These are phyloP conservation scores for Carapus acus DNA, from an alignment of 2,797 vertebrate species.

Conservation along the genomic window DNA sequence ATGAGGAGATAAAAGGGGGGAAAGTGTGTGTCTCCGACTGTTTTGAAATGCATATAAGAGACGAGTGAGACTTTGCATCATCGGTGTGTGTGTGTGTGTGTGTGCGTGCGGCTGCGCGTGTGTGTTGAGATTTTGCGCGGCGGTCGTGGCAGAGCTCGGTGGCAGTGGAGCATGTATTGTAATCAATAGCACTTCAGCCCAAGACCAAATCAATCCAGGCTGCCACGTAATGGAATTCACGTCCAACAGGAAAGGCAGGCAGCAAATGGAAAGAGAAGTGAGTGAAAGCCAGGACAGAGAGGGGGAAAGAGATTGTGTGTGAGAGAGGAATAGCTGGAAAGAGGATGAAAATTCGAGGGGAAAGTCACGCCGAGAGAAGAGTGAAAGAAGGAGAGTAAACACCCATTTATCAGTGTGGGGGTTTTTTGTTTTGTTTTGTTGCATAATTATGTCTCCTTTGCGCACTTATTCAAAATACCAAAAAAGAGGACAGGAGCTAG, in stretches of 20 bases:
- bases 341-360: slow-evolving; percentile 28
- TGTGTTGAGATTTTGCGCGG: slow-evolving; percentile 31
- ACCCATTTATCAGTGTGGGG: slow-evolving; percentile 47
- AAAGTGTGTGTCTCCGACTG: slow-evolving; percentile 17
- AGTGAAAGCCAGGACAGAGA: slow-evolving; percentile 29
- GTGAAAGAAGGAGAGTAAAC: slow-evolving; percentile 28
- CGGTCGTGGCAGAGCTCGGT: slow-evolving; percentile 40
- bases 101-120: slow-evolving; percentile 10
- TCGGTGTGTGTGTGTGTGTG: slow-evolving; percentile 2
- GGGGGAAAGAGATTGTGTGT: slow-evolving; percentile 8
- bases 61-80: slow-evolving; percentile 6
- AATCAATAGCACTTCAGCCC: slow-evolving; percentile 75
- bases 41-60: slow-evolving; percentile 33
- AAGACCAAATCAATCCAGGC: slow-evolving; percentile 69
- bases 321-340: slow-evolving; percentile 24
- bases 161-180: slow-evolving; percentile 61
- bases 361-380: slow-evolving; percentile 12
- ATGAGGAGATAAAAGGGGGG: slow-evolving; percentile 18
- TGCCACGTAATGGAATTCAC: slow-evolving; percentile 64
- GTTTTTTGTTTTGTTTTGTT: slow-evolving; percentile 47
- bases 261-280: slow-evolving; percentile 45
- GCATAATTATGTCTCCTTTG: slow-evolving; percentile 46
- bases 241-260: slow-evolving; percentile 52
- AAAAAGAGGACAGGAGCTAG: slow-evolving; percentile 48
- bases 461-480: slow-evolving; percentile 49